Percentiles rank a stretch among this genome's conserved stretches.
Conservation (phyloP, 2,113 vertebrate genomes). For the Phycodurus eques region DNA sequence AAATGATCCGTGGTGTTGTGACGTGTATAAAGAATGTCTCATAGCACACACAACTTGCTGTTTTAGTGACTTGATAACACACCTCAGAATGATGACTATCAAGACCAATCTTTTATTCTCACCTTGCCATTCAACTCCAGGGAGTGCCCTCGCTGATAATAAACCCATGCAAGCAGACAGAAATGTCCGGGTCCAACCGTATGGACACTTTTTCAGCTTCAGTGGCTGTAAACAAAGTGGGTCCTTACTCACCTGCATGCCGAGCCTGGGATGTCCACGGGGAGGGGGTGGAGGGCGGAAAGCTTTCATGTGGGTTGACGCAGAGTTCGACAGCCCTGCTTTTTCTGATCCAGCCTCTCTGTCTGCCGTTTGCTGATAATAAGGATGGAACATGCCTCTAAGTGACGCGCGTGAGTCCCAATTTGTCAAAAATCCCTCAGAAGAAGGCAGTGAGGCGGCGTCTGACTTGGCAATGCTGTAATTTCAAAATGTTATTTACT, state of each 20-base stretch:
- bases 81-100: conserved; percentile 21
- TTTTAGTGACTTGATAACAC: conserved; percentile 16
- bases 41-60: conserved; percentile 1
- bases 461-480: conserved; percentile 62
- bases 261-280: conserved; percentile 24
- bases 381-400: conserved; percentile 44
- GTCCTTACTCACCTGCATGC: conserved; percentile 53
- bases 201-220: conserved; percentile 54
- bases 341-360: conserved; percentile 31
- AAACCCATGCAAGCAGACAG: conserved; percentile 7
- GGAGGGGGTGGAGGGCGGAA: neutral
- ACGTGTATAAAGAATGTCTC: conserved; percentile 9
- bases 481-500: conserved; percentile 55
- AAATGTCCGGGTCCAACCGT: conserved; percentile 46
- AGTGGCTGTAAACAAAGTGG: conserved; percentile 61
- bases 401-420: conserved; percentile 64
- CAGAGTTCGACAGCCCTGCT: conserved; percentile 42
- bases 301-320: conserved; percentile 63
- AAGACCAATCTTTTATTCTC: conserved; percentile 6
- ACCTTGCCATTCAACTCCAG: neutral
- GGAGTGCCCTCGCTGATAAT: conserved; percentile 28
- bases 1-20: conserved; percentile 10
- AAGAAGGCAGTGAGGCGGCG: conserved; percentile 50
- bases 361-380: conserved; percentile 51
- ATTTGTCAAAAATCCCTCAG: conserved; percentile 57